Evolutionary conservation across 2,888 invertebrate genomes (phyloP).

Genomic region (Aleiodes alternator): DNA sequence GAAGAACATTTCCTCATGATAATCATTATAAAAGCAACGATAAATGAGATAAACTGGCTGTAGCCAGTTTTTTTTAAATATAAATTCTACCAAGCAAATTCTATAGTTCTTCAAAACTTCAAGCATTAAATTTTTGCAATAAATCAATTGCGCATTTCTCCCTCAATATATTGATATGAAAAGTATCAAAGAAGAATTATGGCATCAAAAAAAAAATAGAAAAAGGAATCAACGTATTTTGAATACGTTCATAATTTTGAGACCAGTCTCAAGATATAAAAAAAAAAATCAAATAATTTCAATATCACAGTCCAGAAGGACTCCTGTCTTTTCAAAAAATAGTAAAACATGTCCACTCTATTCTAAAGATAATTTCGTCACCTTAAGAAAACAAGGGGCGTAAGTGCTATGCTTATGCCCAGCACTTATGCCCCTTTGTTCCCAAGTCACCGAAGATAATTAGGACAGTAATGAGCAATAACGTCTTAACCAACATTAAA

Average conservation of each 20-base stretch:
- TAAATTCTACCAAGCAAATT: slow-evolving; percentile 24
- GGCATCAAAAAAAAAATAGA: not conserved
- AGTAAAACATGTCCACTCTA: slow-evolving; percentile 11
- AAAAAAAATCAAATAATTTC: not conserved
- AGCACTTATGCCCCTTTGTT: too few relatives aligned
- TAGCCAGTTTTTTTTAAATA: not conserved
- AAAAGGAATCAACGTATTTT: slow-evolving; percentile 8
- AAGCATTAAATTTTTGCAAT: slow-evolving; percentile 1
- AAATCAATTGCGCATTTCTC: not conserved
- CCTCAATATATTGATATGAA: not conserved
- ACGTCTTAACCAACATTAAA: too few relatives aligned
- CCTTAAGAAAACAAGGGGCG: too few relatives aligned
- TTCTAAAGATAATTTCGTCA: not conserved
- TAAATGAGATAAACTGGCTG: slow-evolving; percentile 16
- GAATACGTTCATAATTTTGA: not conserved
- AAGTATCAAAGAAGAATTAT: slow-evolving; percentile 8
- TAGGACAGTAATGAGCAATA: too few relatives aligned
- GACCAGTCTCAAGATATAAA: slow-evolving; percentile 11
- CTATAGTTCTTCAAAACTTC: slow-evolving; percentile 5
- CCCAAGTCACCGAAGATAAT: too few relatives aligned
- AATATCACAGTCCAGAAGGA: slow-evolving; percentile 31
- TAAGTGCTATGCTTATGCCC: too few relatives aligned
- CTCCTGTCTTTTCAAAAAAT: not conserved
- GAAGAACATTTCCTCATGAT: not conserved
- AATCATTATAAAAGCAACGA: slow-evolving; percentile 29